Evolutionary conservation across 2,797 vertebrate genomes (phyloP), one percentile per base, ranked within the genome.

Genomic region (Varecia variegata): DNA sequence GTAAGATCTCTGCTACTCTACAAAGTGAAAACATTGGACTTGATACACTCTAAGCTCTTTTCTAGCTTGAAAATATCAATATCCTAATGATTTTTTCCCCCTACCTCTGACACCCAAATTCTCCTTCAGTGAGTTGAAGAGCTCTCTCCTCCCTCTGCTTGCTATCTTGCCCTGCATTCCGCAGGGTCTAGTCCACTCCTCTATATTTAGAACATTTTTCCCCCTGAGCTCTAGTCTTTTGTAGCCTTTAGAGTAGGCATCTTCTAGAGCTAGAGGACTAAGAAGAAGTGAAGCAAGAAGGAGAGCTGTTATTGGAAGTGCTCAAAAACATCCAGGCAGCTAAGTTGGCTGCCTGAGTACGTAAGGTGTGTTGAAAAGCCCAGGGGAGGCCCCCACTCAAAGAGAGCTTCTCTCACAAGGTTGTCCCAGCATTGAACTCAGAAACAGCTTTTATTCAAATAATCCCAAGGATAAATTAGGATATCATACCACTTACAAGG

Each of bases 181-280:
- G 40, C 35, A 62, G 13, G 2, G 13, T 35, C 8, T 23, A 52
- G 70, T 13, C 52, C 73, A 92, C 17, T 81, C 30, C 21, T 73
- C 35, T 58, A 3, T 60, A 58, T 7, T 58, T 68, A 30, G 27
- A 71, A 68, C 68, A 30, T 47, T 23, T 67, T 84, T 8, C 70
- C 21, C 14, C 9, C 60, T 30, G 67, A n/a, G 38, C 3, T 65
- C 15, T 77, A 47, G 17, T 43, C 43, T 73, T 86, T 73, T 65
- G 7, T 30, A 88, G 17, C 27, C 8, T 65, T 30, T 52, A 90
- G 20, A 85, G n/a, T 27, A 84, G 32, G 5, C 5, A 10, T 73
- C 77, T 80, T 30, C 20, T 77, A 86, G 83, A 90, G 35, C 58
- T 43, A 50, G 21, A 56, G 54, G 88, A 82, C 17, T 23, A 70